Base-by-base conservation (phyloP, 2,797 vertebrate genomes). In the Neostethus bicornis region DNA sequence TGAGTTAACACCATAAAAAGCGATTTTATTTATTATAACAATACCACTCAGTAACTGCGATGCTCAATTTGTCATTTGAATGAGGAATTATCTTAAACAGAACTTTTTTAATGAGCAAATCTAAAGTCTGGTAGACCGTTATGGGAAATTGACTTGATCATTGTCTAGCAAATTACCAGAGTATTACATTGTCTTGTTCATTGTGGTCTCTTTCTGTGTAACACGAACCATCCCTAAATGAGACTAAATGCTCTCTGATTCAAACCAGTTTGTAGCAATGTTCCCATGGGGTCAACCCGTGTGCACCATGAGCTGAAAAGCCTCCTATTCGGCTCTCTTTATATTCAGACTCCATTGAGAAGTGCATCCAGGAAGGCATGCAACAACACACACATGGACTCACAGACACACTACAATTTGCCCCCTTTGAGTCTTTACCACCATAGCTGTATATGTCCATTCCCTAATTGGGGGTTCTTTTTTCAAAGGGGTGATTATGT, bases 401-500 rank as follows among this genome's bases (percentile, higher is more conserved):
- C 51, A 35, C 44, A 31, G 60, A 61, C 46, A 3, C 50, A 55
- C 38, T 66, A 26, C 66, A 69, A 56, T 61, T 53, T 42, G 55
- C 61, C 67, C 55, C 58, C 71, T 79, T 80, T 76, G 65, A 79
- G 67, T 46, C 66, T 34, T 53, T 80, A 77, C 70, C 70, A 80
- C 73, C 79, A 65, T 69, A 68, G 79, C 61, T 44, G 26, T 81
- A 76, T 79, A 80, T 79, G 81, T 85, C 82, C 78, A 85, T 81
- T 85, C 85, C 80, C 84, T 89, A 89, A 90, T 90, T 89, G 83
- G 87, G 63, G 85, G 85, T 81, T 86, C 84, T 80, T 83, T 85
- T 85, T 88, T 89, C 81, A 84, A 81, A 85, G 75, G 70, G 59
- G 61, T 81, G 83, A 85, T 83, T 87, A 82, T 86, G 83, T 79